Base-by-base conservation (phyloP, 2,113 vertebrate genomes). In the Xiphorhynchus elegans region DNA sequence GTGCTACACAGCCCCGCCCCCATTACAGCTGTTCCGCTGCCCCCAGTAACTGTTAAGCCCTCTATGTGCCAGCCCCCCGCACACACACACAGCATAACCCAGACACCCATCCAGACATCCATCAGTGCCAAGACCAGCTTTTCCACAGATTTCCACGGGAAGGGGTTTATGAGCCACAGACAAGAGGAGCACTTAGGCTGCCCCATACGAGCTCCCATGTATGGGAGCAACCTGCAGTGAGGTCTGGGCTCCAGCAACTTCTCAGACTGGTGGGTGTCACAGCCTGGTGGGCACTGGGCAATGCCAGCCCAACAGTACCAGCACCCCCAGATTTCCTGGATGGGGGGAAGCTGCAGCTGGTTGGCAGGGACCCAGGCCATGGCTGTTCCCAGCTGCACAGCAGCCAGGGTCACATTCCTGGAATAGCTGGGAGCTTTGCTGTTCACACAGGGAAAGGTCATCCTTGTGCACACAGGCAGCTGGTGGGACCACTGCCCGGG, bases 381-480 rank as follows among this genome's bases (percentile, higher is more conserved):
- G 64, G 79, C 86, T 13, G 2, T 44, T 87, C 76, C 76, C 93
- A 94, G 94, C 82, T 80, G 82, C 84, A 49, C 17, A 11, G 79
- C 75, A 60, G 89, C 87, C 93, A 95, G 93, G 87, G 94, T 94
- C 84, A 95, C 94, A 95, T 95, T 96, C 96, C 84, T 81, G 70
- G 78, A n/a, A 96, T 95, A 85, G 87, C 87, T 96, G 81, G n/a
- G 77, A 76, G 87, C 84, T 89, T 91, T 93, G 95, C 94, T 97
- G 87, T 91, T 87, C 80, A 67, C 16, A 2, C 33, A 89, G 72
- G 83, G 68, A 97, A 97, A 97, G 95, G 95, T 96, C 95, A 96
- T 40, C 95, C 52, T 97, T 96, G 91, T 96, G 64, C 5, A 4
- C 2, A 4, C 42, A 88, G 72, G 72, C 89, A 94, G 94, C 94